Conservation (phyloP, 2,888 invertebrate species). For the Gandaritis pyraliata region DNA sequence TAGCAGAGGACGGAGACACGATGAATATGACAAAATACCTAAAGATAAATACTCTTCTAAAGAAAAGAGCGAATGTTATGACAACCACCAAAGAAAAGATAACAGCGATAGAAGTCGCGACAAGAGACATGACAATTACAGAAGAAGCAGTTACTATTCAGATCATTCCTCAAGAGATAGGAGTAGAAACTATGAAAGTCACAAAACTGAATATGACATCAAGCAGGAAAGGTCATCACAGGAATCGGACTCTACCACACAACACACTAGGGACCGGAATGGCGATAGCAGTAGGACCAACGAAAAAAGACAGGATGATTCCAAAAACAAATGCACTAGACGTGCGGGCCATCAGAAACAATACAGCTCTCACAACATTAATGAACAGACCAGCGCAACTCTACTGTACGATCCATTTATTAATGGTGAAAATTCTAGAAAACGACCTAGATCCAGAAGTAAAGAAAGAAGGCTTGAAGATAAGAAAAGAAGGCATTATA, state of each 20-base stretch:
- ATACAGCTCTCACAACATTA: conserved; percentile 2
- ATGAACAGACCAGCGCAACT: conserved; percentile 10
- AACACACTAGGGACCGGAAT: conserved; percentile 8
- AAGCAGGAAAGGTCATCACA: conserved; percentile 19
- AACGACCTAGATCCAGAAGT: conserved; percentile 18
- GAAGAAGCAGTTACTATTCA: conserved; percentile 7
- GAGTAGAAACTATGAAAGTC: conserved; percentile 9
- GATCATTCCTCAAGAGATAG: conserved; percentile 12
- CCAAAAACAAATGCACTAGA: conserved; percentile 1
- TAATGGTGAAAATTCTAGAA: conserved; percentile 12
- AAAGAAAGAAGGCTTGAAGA: conserved; percentile 19
- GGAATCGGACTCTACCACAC: not conserved
- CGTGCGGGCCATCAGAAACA: conserved; percentile 1
- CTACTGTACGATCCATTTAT: not conserved
- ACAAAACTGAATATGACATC: conserved; percentile 7
- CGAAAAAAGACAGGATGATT: conserved; percentile 6
- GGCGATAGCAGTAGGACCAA: not conserved
- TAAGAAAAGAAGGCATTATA: conserved; percentile 10
- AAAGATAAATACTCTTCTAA: conserved; percentile 14
- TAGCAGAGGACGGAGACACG: conserved; percentile 8
- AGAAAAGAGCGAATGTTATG: conserved; percentile 11
- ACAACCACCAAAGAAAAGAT: not conserved
- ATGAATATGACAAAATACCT: not conserved
- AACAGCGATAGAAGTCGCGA: conserved; percentile 4
- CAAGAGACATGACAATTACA: not conserved